A percentile compares a stretch with the other conserved stretches of the same genome.
These are phyloP conservation scores for Mesocentrotus franciscanus DNA, from an alignment of 53 echinoderm and acorn worm genomes.

Conservation along the genomic window DNA sequence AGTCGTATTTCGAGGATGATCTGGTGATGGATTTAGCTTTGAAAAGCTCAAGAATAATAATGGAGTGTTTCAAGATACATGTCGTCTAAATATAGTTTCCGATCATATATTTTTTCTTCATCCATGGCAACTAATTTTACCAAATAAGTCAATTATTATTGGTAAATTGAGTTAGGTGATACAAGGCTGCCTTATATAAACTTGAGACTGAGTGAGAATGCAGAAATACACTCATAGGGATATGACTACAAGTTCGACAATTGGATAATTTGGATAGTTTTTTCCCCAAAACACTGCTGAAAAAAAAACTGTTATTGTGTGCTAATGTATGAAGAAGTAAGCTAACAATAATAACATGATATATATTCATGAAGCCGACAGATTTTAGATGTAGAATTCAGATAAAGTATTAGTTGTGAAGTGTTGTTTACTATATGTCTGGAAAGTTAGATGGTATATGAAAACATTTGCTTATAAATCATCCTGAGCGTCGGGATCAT, in stretches of 20 bases:
- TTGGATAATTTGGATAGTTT: not conserved
- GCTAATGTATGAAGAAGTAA: no score
- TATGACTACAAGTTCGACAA: no score
- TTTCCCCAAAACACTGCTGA: not conserved
- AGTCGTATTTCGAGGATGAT: slow-evolving; percentile 34
- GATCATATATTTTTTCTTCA: not conserved
- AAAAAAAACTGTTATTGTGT: not conserved
- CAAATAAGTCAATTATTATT: not conserved
- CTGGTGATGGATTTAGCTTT: slow-evolving; percentile 35
- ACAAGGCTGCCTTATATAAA: not conserved
- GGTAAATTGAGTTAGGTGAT: not conserved
- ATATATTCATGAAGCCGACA: not conserved
- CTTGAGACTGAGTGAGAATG: not conserved
- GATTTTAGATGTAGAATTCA: not conserved
- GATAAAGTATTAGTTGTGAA: not conserved
- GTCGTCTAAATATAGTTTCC: not conserved
- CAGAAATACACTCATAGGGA: not conserved
- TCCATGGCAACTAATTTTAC: not conserved
- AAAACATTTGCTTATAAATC: not conserved
- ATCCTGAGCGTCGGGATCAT: not conserved
- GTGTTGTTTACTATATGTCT: not conserved
- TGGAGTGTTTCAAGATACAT: not conserved
- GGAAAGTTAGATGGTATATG: not conserved
- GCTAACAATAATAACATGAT: not conserved
- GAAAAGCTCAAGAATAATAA: not conserved